phyloP scores from a whole-genome alignment of 1,140 invertebrate genomes.

The Spodoptera litura region DNA sequence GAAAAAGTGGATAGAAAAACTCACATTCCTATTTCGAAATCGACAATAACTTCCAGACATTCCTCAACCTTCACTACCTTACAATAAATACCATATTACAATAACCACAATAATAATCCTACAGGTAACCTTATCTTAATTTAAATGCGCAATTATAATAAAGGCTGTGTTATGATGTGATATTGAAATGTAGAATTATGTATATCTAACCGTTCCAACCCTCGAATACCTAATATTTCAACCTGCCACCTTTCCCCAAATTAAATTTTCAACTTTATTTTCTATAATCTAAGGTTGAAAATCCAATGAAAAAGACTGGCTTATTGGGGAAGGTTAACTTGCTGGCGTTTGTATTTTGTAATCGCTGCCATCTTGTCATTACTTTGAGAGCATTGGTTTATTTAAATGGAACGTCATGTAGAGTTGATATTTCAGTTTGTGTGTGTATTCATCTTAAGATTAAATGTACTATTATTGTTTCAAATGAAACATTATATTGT shows the following conservation, averaged over 20 bases:
- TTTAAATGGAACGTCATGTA: conserved; percentile 1
- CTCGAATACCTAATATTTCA: background rate
- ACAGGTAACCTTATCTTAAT: background rate
- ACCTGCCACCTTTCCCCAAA: too few species aligned
- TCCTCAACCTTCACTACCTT: background rate
- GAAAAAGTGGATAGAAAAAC: too few species aligned
- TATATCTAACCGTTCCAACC: background rate
- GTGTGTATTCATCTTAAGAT: background rate
- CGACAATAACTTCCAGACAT: too few species aligned
- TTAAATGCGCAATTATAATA: background rate
- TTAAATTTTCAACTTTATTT: too few species aligned
- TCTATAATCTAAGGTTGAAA: too few species aligned
- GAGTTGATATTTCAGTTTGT: background rate
- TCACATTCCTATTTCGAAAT: too few species aligned
- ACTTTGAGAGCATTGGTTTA: conserved; percentile 30
- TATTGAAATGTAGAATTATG: conserved; percentile 33
- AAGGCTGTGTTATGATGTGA: background rate
- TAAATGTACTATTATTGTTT: background rate
- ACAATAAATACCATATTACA: too few species aligned
- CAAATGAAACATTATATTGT: background rate
- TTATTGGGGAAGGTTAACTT: too few species aligned
- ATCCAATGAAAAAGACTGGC: too few species aligned
- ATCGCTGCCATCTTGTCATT: conserved; percentile 33
- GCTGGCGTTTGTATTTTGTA: background rate
- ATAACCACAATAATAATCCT: background rate